These are phyloP conservation scores for Pristionchus pacificus DNA, from an alignment of 1,140 invertebrate species.

Conservation along the genomic window DNA sequence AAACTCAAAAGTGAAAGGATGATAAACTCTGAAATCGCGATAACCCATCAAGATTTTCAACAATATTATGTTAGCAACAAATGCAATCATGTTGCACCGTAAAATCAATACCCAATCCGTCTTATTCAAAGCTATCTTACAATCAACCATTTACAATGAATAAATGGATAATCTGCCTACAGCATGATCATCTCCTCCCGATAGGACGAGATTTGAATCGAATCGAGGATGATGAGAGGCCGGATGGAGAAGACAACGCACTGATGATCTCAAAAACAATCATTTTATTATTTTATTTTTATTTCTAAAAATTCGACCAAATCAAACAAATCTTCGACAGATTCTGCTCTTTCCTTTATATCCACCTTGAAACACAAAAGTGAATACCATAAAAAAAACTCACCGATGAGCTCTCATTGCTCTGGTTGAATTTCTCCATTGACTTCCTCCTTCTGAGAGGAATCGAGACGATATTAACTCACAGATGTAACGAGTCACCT, in stretches of 20 bases:
- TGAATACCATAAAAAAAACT: neutral
- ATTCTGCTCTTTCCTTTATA: neutral
- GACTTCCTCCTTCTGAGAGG: neutral
- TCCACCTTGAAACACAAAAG: conserved; percentile 68
- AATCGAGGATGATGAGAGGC: conserved; percentile 86
- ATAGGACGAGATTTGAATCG: conserved; percentile 82
- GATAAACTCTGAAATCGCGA: too few species aligned
- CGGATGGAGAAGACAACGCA: conserved; percentile 74
- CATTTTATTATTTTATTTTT: neutral
- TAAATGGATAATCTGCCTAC: too few species aligned
- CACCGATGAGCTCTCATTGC: neutral
- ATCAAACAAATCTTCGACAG: neutral
- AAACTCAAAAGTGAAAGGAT: too few species aligned
- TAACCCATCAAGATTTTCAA: too few species aligned
- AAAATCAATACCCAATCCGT: too few species aligned
- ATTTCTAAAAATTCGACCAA: neutral
- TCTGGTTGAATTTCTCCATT: neutral
- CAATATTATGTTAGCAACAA: too few species aligned
- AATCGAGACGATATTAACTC: neutral
- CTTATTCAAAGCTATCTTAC: too few species aligned
- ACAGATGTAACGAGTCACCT: neutral
- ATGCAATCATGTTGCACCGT: too few species aligned
- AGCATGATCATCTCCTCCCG: conserved; percentile 93
- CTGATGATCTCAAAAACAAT: neutral
- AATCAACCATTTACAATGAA: too few species aligned